Evolutionary conservation across 2,888 invertebrate species (phyloP).

Genomic region (Philopedon plagiatum): DNA sequence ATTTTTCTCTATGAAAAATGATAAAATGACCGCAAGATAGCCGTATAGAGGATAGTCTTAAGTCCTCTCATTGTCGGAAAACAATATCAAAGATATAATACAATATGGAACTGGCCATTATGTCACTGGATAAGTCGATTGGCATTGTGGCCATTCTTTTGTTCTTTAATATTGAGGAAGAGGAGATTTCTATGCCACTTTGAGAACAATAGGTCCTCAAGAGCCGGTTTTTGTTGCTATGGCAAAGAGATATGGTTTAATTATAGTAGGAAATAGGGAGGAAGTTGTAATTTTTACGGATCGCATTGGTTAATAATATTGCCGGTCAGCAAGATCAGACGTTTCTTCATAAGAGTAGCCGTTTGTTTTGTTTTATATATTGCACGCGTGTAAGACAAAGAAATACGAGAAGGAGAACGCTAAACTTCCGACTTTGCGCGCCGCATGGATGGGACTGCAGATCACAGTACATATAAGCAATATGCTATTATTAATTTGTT

Average conservation of each 20-base stretch:
- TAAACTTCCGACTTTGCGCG: too few species aligned
- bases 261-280: background rate
- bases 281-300: too few species aligned
- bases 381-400: too few species aligned
- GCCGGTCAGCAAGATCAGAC: too few species aligned
- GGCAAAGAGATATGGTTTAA: slow-evolving; percentile 28
- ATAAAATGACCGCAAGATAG: slow-evolving; percentile 48
- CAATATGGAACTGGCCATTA: slow-evolving; percentile 68
- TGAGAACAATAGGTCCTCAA: slow-evolving; percentile 33
- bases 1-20: slow-evolving; percentile 14
- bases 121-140: slow-evolving; percentile 67
- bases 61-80: slow-evolving; percentile 65
- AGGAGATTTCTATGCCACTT: slow-evolving; percentile 46
- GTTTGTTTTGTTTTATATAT: too few species aligned
- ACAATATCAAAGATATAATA: slow-evolving; percentile 68
- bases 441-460: too few species aligned
- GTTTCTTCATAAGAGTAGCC: too few species aligned
- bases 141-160: slow-evolving; percentile 66
- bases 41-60: slow-evolving; percentile 39
- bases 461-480: too few species aligned
- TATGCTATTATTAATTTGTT: too few species aligned
- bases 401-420: too few species aligned
- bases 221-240: slow-evolving; percentile 30
- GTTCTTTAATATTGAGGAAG: slow-evolving; percentile 67
- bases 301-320: too few species aligned